Base-by-base conservation (phyloP, 2,113 vertebrate species). In the Rutilus rutilus region DNA sequence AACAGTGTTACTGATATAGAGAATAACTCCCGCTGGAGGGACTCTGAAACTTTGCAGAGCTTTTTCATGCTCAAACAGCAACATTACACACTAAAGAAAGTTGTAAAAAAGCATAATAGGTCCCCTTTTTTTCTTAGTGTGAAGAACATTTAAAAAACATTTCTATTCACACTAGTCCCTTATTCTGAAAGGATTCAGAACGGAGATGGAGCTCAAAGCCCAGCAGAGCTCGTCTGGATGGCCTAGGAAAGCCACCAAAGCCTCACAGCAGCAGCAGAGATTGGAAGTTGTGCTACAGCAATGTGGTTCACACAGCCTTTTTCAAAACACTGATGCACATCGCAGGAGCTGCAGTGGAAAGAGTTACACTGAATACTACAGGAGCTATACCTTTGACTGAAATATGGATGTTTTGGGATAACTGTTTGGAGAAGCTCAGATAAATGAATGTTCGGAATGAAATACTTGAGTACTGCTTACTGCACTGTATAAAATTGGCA, bases 321-420 rank as follows among this genome's bases (percentile, higher is more conserved):
- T 64, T 65, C 14, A n/a, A 33, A 82, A 45, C 54, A 25, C 60
- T 52, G 25, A 67, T 52, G 45, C 11, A 33, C 27, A 52, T 33
- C 30, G 60, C 78, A 81, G n/a, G 39, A 64, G 57, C 8, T 64
- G 59, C 12, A 45, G 78, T 52, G 62, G 79, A 82, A 52, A 52
- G 23, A 30, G 6, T 42, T 45, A 39, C 23, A 47, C 23, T 45
- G 59, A 25, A 15, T 23, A 64, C 19, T 5, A 47, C 21, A 65
- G n/a, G n/a, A 67, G 78, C 39, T 81, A 47, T 33, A 3, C 3
- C 78, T 65, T 81, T 65, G n/a, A 33, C 14, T 33, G 23, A n/a
- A 30, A 5, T 82, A 8, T 30, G 62, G 25, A 59, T 1, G 4
- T 64, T 60, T 42, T 47, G 7, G 23, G 23, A 47, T 19, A 19